Conservation (phyloP, 2,888 invertebrate species). For the Gonocerus acuteangulatus region DNA sequence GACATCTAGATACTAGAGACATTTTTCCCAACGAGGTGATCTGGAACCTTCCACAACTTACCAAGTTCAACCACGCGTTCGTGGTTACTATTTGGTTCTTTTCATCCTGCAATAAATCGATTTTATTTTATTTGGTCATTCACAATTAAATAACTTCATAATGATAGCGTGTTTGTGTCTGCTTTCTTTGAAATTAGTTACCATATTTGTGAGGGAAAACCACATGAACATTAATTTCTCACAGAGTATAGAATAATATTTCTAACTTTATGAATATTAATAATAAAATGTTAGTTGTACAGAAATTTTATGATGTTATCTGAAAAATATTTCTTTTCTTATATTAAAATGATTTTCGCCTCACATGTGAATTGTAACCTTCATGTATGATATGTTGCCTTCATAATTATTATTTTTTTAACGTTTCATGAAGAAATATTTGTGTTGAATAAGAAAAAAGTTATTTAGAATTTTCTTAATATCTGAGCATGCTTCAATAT, state of each 20-base stretch:
- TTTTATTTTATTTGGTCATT: constrained; percentile 31
- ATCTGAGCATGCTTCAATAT: constrained; percentile 3
- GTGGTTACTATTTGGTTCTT: constrained; percentile 55
- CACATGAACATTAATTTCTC: background rate
- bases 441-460: no score
- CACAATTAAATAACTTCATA: constrained; percentile 32
- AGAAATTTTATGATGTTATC: no score
- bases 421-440: no score
- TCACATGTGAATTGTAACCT: no score
- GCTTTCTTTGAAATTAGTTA: constrained; percentile 11
- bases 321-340: no score
- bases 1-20: constrained; percentile 31
- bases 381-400: no score
- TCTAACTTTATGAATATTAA: no score
- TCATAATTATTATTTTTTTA: no score
- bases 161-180: constrained; percentile 27
- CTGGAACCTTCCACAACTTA: constrained; percentile 43
- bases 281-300: no score
- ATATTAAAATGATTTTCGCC: no score
- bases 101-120: constrained; percentile 49
- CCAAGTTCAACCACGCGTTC: constrained; percentile 53
- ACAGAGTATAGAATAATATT: no score
- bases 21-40: constrained; percentile 32
- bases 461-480: no score
- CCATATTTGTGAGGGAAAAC: constrained; percentile 9